Percentiles rank a stretch among this genome's conserved stretches.
phyloP scores from a whole-genome alignment of 2,797 vertebrate genomes.

The Mallotus villosus region DNA sequence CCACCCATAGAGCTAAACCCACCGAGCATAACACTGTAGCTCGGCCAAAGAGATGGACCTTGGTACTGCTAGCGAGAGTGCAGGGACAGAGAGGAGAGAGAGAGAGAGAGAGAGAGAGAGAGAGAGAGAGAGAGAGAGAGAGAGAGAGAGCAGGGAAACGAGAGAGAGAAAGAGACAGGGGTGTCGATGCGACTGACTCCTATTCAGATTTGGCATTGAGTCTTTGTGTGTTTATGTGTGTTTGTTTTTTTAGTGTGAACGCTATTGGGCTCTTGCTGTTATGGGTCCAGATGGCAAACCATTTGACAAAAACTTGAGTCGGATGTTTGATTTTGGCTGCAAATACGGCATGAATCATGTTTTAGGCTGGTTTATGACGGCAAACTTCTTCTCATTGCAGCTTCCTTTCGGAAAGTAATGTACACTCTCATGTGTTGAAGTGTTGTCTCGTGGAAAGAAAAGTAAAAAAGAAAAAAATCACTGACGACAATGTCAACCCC shows the following conservation, averaged over 20 bases:
- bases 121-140: not conserved
- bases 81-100: conserved; percentile 28
- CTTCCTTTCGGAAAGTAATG: too few species aligned
- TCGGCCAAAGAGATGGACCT: conserved; percentile 71
- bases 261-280: conserved; percentile 73
- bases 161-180: conserved; percentile 14
- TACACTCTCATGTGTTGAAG: too few species aligned
- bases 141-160: conserved; percentile 1
- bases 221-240: conserved; percentile 68
- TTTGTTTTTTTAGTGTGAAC: conserved; percentile 73
- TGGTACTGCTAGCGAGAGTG: conserved; percentile 72
- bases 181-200: conserved; percentile 58
- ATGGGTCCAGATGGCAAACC: conserved; percentile 77
- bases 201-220: conserved; percentile 71
- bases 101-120: conserved; percentile 6
- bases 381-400: not conserved
- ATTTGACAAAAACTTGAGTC: conserved; percentile 71
- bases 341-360: not conserved
- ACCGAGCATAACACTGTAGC: conserved; percentile 73
- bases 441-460: not conserved
- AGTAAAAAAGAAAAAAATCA: too few species aligned
- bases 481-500: not conserved
- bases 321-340: not conserved
- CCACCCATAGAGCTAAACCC: conserved; percentile 76
- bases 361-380: not conserved